Percentiles rank a stretch among this genome's conserved stretches.
Evolutionary conservation across 1,140 invertebrate genomes (phyloP).

Genomic region (Lordiphosa mommai): DNA sequence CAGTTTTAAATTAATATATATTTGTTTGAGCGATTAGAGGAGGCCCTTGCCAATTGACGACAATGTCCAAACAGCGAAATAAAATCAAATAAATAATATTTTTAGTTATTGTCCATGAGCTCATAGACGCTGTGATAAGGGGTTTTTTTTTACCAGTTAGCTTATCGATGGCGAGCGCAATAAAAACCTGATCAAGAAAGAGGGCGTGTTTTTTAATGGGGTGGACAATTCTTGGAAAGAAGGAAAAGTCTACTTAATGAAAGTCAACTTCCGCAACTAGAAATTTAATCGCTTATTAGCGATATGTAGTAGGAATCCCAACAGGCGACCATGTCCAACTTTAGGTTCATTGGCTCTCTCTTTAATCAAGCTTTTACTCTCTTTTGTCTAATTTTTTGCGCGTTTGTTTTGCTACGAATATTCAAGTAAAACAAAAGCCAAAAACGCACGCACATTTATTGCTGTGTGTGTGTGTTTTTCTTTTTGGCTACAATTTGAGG

Average conservation of each 20-base stretch:
- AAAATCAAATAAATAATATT: conserved; percentile 51
- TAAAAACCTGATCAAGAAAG: conserved; percentile 41
- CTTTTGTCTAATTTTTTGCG: conserved; percentile 24
- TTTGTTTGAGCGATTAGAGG: conserved; percentile 32
- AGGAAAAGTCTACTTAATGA: conserved; percentile 14
- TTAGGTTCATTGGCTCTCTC: not conserved
- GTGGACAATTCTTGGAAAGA: conserved; percentile 31
- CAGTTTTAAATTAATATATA: conserved; percentile 67
- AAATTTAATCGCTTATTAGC: not conserved
- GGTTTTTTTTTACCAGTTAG: conserved; percentile 12
- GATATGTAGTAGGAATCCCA: conserved; percentile 20
- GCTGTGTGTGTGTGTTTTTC: conserved; percentile 31
- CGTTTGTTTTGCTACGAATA: conserved; percentile 71
- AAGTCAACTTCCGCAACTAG: not conserved
- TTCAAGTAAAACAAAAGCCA: conserved; percentile 34
- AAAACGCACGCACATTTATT: conserved; percentile 30
- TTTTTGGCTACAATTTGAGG: conserved; percentile 34
- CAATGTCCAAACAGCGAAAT: conserved; percentile 23
- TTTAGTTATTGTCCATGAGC: conserved; percentile 64
- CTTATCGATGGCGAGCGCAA: conserved; percentile 3
- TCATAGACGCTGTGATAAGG: conserved; percentile 28
- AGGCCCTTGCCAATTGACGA: conserved; percentile 39
- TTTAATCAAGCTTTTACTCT: conserved; percentile 43
- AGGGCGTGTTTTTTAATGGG: conserved; percentile 24
- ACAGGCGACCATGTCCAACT: conserved; percentile 19